These are phyloP conservation scores for Battus philenor DNA, from an alignment of 1,140 invertebrate species.

Conservation along the genomic window DNA sequence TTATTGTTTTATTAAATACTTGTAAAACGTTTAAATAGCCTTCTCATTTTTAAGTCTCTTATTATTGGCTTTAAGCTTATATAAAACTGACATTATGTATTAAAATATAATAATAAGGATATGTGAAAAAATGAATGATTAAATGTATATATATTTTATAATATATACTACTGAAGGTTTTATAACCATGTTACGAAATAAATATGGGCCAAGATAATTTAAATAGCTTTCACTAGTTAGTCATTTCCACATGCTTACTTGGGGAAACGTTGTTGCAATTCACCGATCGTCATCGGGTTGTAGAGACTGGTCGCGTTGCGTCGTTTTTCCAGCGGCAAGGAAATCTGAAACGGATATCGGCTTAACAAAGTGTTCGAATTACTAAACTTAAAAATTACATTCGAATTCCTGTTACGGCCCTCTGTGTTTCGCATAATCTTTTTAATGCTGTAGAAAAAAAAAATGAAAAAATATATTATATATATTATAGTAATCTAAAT, in stretches of 20 bases:
- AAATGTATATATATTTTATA: too few relatives aligned
- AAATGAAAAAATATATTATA: not conserved
- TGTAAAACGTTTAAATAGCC: too few relatives aligned
- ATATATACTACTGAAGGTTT: too few relatives aligned
- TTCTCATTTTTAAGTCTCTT: too few relatives aligned
- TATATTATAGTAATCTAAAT: not conserved
- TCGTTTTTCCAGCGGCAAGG: slow-evolving; percentile 91
- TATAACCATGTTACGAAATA: too few relatives aligned
- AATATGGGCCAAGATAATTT: too few relatives aligned
- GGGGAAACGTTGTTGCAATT: slow-evolving; percentile 85
- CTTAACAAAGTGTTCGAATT: not conserved
- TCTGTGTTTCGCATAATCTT: not conserved
- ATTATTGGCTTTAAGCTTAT: too few relatives aligned
- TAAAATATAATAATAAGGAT: too few relatives aligned
- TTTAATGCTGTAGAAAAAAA: not conserved
- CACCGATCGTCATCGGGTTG: slow-evolving; percentile 89
- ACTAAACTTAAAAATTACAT: too few relatives aligned
- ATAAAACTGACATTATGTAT: too few relatives aligned
- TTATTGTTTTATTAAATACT: not conserved
- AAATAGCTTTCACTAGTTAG: too few relatives aligned
- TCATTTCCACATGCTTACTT: slow-evolving; percentile 58
- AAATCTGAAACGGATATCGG: slow-evolving; percentile 81
- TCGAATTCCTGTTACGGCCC: not conserved
- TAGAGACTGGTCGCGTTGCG: slow-evolving; percentile 93
- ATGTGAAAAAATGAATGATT: too few relatives aligned